Evolutionary conservation across 92 coral and sea anemone genomes (phyloP), one percentile per base, ranked within the genome.

Genomic region (Phenganax marumi): DNA sequence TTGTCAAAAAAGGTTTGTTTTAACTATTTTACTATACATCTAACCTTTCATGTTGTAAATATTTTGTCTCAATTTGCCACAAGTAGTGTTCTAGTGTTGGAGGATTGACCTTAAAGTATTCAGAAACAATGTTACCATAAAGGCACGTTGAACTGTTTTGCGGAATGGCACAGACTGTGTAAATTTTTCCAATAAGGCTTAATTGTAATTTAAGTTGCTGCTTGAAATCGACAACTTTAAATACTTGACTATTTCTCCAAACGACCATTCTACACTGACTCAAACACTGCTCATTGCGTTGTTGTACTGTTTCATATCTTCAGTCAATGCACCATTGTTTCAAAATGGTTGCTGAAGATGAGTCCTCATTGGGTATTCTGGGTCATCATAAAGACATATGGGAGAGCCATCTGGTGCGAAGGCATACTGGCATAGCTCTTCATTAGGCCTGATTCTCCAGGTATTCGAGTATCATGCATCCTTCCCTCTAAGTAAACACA

Each of bases 281-380:
- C 70, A 1, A 64, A 64, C 70, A 10, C 17, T 22, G 47, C 70
- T 64, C 70, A 64, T 64, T 39, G 46, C 70, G 23, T 18, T 22
- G 70, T 64, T 64, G 16, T 22, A 64, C 26, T 22, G 46, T 43
- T 64, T 64, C 47, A 22, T 64, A 39, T 64, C 18, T 39, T 64
- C 19, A 22, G 70, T 64, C 6, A 17, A 18, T 64, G 70, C 43
- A 33, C 3, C 46, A 24, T 64, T 64, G 46, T 64, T 16, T 13
- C 70, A 12, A 64, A 64, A 63, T 63, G 69, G 70, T 64, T 39
- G 23, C 19, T 63, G 69, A 43, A 63, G 69, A 43, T 63, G 69
- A 7, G 24, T 43, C 69, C 69, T 63, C 24, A 63, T 19, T 11
- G 69, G 69, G 13, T 63, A 63, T 3, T 26, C 69, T 4, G 69